phyloP scores from a whole-genome alignment of 2,888 invertebrate genomes.

The Sussaba pulchella region DNA sequence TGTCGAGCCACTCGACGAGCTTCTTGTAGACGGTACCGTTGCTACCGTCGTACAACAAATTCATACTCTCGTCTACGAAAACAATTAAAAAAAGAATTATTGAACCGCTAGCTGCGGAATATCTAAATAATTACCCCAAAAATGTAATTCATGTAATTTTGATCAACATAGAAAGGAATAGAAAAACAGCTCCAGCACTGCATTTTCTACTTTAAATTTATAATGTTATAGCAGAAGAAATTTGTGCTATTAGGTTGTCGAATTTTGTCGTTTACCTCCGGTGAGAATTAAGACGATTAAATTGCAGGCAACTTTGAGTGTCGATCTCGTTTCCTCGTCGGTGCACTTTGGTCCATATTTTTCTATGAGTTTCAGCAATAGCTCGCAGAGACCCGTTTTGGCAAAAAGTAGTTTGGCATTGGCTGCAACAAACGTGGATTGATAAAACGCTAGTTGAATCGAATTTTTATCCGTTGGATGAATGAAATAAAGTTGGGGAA shows the following conservation, averaged over 20 bases:
- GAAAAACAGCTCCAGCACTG: no score
- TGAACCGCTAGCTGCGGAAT: no score
- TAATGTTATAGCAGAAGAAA: no score
- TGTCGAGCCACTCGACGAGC: conserved; percentile 92
- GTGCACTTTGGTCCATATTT: conserved; percentile 87
- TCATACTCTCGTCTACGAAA: conserved; percentile 93
- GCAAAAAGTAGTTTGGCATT: conserved; percentile 91
- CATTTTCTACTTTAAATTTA: no score
- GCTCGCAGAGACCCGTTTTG: conserved; percentile 90
- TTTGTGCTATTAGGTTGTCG: no score
- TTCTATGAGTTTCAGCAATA: conserved; percentile 91
- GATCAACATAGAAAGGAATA: no score
- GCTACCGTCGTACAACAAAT: conserved; percentile 91
- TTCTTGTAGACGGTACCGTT: conserved; percentile 90
- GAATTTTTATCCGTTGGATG: neutral
- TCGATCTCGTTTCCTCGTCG: conserved; percentile 88
- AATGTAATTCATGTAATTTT: no score
- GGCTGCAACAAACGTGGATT: conserved; percentile 87
- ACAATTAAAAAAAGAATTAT: conserved; percentile 49
- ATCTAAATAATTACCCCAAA: no score
- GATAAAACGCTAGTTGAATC: no score
- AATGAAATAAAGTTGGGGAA: conserved; percentile 15
- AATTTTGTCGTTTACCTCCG: conserved; percentile 91
- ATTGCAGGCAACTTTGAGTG: conserved; percentile 94
- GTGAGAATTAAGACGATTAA: conserved; percentile 93